Conservation (phyloP, 2,797 vertebrate species). For the Hippocampus kuda region DNA sequence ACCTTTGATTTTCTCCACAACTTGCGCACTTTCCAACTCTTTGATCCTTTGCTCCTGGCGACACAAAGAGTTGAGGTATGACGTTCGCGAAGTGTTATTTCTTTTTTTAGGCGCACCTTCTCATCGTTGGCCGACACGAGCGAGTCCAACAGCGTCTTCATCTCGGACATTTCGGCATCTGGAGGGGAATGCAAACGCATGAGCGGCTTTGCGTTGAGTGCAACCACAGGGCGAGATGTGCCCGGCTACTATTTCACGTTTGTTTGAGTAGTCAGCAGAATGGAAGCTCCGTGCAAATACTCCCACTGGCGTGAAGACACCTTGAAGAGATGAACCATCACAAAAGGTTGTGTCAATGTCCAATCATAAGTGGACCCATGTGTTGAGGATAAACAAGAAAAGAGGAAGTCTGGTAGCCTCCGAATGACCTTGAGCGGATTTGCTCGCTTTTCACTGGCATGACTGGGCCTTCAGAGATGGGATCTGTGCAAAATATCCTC, state of each 20-base stretch:
- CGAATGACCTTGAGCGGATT: not conserved
- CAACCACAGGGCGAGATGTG: not conserved
- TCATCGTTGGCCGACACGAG: conserved; percentile 81
- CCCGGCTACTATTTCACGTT: not conserved
- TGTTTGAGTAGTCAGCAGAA: not conserved
- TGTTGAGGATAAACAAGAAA: not conserved
- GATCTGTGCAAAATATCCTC: not conserved
- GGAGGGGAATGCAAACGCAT: conserved; percentile 12
- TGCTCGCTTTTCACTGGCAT: not conserved
- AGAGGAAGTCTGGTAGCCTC: not conserved
- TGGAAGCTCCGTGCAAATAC: not conserved
- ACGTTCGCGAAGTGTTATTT: too few species aligned
- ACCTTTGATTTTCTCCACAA: conserved; percentile 80
- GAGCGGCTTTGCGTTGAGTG: not conserved
- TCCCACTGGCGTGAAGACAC: not conserved
- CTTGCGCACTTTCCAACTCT: conserved; percentile 79
- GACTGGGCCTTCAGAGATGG: not conserved
- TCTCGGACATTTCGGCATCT: conserved; percentile 84
- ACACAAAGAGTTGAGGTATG: not conserved
- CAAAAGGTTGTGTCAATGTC: not conserved
- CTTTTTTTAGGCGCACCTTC: conserved; percentile 68
- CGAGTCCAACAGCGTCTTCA: conserved; percentile 80
- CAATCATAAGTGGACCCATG: not conserved
- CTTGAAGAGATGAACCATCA: not conserved
- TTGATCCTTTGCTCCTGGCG: conserved; percentile 82